Conservation (phyloP, 2,797 vertebrate genomes). For the Falco naumanni region DNA sequence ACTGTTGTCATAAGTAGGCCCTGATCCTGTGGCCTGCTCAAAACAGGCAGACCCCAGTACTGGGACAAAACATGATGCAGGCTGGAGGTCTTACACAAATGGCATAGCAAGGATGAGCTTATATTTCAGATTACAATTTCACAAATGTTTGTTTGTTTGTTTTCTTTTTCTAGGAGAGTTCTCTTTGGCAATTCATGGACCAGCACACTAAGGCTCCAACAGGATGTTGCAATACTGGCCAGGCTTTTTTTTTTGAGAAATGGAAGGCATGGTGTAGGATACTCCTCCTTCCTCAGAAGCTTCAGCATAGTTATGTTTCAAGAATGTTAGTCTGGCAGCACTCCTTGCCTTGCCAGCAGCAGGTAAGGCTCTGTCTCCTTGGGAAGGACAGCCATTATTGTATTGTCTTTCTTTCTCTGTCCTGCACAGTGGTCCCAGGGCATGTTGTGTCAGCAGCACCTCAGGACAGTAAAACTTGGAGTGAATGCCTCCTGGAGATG, state of each 20-base stretch:
- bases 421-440: neutral
- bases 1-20: neutral
- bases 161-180: neutral
- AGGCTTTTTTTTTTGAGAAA: neutral
- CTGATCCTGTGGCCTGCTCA: neutral
- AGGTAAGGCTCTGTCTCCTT: neutral
- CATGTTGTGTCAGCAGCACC: neutral
- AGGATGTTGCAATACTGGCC: neutral
- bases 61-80: neutral
- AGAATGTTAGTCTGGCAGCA: neutral
- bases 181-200: conserved; percentile 12
- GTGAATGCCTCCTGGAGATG: neutral
- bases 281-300: neutral
- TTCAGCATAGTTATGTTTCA: neutral
- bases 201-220: neutral
- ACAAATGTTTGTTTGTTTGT: conserved; percentile 38
- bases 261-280: neutral
- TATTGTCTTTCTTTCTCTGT: neutral
- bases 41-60: neutral
- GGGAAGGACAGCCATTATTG: neutral
- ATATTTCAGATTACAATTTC: neutral
- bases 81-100: conserved; percentile 32
- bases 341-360: neutral
- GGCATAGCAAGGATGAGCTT: conserved; percentile 1
- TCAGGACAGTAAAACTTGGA: neutral